These are phyloP conservation scores for Uria lomvia DNA, from an alignment of 2,113 vertebrate species.

Conservation along the genomic window DNA sequence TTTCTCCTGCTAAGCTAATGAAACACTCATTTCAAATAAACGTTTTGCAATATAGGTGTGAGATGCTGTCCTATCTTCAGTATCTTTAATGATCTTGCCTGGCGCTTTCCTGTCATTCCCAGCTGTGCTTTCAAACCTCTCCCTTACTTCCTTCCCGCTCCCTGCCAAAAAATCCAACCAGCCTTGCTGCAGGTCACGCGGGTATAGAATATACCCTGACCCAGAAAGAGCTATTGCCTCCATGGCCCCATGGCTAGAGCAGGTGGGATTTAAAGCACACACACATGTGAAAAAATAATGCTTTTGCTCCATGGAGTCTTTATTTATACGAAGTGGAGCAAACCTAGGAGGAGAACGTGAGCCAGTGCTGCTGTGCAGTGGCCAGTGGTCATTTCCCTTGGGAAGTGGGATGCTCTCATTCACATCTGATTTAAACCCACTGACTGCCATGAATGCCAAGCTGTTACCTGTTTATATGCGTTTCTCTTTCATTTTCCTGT, in stretches of 20 bases:
- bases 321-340: not conserved
- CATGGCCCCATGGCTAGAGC: not conserved
- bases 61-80: not conserved
- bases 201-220: not conserved
- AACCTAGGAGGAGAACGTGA: not conserved
- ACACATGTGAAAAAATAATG: not conserved
- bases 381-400: fast-evolving
- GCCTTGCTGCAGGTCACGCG: fast-evolving
- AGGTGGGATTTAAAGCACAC: not conserved
- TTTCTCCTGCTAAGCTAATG: not conserved
- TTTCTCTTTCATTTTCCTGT: not conserved
- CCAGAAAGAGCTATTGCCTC: not conserved
- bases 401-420: not conserved
- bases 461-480: fast-evolving
- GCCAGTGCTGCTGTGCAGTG: not conserved
- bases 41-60: not conserved
- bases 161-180: not conserved
- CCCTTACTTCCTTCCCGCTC: not conserved
- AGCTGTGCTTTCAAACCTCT: not conserved
- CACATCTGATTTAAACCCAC: not conserved
- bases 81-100: not conserved
- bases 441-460: not conserved
- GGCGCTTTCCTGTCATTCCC: not conserved
- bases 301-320: not conserved
- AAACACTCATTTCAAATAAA: not conserved